Evolutionary conservation across 2,888 invertebrate genomes (phyloP), one percentile per base, ranked within the genome.

Genomic region (Lepeophtheirus nordmannii): DNA sequence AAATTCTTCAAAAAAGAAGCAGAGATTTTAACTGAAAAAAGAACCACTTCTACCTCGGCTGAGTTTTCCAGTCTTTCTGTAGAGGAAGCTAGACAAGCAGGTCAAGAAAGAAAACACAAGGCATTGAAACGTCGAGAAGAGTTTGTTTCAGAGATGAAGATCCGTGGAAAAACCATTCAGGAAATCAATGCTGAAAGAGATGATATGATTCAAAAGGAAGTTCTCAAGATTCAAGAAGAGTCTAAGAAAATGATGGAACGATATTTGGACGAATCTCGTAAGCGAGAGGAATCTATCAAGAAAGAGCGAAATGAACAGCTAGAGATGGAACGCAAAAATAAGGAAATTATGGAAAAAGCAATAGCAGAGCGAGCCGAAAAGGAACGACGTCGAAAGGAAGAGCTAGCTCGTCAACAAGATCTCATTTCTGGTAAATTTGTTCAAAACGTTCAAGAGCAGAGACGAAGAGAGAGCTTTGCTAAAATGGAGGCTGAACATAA

Each of bases 81-180:
- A 12, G 62, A 62, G 5, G 40, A 62, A 40, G 62, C 62, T n/a
- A 62, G 40, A 8, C 20, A 40, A 40, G 62, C 62, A 11, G 62
- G 62, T 17, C 39, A 62, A 41, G 40, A 39, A 10, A 30, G 62
- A 11, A 58, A 57, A 58, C 58, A 58, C 11, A 39, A 59, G 38
- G 65, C 65, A 9, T 56, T 58, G 65, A 58, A 17, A 17, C 56
- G 65, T 37, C 10, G 57, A n/a, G 65, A 65, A 20, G 65, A 65
- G 37, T 41, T 40, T 14, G 62, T 62, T 10, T 38, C 62, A 7
- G 62, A 62, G 41, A 40, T 39, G 38, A 62, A 38, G 40, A 20
- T 62, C 14, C n/a, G 20, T 14, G 40, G 40, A 20, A 62, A 62
- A 41, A 39, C 60, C 1, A 20, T 41, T 20, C 62, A 62, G 40